Evolutionary conservation across 2,888 invertebrate genomes (phyloP), one percentile per base, ranked within the genome.

Genomic region (Hypena proboscidalis): DNA sequence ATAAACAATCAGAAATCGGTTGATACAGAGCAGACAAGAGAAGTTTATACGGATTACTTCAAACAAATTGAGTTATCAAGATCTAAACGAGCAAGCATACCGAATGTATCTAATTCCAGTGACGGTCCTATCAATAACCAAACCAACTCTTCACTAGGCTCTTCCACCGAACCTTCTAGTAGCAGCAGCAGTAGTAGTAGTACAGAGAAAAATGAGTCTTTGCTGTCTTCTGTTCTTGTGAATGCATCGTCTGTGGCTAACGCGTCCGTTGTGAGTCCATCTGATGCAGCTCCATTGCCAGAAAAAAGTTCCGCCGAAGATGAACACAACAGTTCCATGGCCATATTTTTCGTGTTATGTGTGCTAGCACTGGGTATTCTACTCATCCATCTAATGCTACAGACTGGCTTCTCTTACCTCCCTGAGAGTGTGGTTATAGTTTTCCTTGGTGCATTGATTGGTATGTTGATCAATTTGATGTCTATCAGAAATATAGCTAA

Each of bases 391-490:
- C 92, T 97, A 2, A 95, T 99, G 95, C 92, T 99, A 14, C 96
- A 97, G 81, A 98, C 98, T 6, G 97, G 98, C 62, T 97, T 99
- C 75, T 97, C 98, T 62, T 99, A 98, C 83, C 92, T 99, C 20
- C 99, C 99, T 0, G 99, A 99, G 84, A 98, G 98, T 83, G 96
- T 99, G 39, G 99, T 98, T 3, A 97, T 99, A 54, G 98, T 99
- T 10, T 96, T 99, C 71, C 92, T 99, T 9, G 99, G 99, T 32
- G 98, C 97, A 23, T 91, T 97, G 0, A 97, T 99, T 75, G 99
- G 99, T 2, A 93, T 98, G 74, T 93, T 97, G 19, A 93, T 99
- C 69, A 98, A 97, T 80, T 89, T 98, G 4, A 94, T 98, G 92
- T 97, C 97, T 1, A 95, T 95, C 65, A 93, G 95, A 69, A 97